Evolutionary conservation across 1,140 invertebrate species (phyloP).

Genomic region (Oreohelix idahoensis): DNA sequence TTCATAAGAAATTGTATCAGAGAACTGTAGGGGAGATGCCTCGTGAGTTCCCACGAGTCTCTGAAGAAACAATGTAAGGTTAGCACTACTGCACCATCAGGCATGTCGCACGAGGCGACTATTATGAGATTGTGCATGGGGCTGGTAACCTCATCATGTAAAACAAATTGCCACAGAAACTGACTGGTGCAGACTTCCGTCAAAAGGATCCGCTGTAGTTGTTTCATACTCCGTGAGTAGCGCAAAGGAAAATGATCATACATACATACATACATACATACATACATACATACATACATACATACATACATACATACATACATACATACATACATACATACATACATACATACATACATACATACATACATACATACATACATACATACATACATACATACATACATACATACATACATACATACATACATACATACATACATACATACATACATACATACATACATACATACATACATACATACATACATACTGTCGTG

Average conservation of each 20-base stretch:
- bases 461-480: constrained; percentile 12
- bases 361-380: constrained; percentile 4
- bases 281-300: neutral
- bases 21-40: too few relatives aligned
- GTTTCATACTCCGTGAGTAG: too few relatives aligned
- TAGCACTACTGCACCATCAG: too few relatives aligned
- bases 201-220: too few relatives aligned
- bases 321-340: constrained; percentile 1
- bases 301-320: constrained; percentile 15
- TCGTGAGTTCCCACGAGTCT: too few relatives aligned
- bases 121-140: too few relatives aligned
- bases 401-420: constrained; percentile 1
- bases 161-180: too few relatives aligned
- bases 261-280: constrained; percentile 17
- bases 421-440: constrained; percentile 17
- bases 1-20: too few relatives aligned
- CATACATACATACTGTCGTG: constrained; percentile 19
- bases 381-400: constrained; percentile 6
- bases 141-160: too few relatives aligned
- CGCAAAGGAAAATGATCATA: neutral
- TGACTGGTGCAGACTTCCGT: too few relatives aligned
- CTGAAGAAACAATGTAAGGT: too few relatives aligned
- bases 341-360: constrained; percentile 8
- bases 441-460: constrained; percentile 15
- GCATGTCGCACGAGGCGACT: too few relatives aligned